Conservation (phyloP, 2,888 invertebrate genomes). For the Pammene fasciana region DNA sequence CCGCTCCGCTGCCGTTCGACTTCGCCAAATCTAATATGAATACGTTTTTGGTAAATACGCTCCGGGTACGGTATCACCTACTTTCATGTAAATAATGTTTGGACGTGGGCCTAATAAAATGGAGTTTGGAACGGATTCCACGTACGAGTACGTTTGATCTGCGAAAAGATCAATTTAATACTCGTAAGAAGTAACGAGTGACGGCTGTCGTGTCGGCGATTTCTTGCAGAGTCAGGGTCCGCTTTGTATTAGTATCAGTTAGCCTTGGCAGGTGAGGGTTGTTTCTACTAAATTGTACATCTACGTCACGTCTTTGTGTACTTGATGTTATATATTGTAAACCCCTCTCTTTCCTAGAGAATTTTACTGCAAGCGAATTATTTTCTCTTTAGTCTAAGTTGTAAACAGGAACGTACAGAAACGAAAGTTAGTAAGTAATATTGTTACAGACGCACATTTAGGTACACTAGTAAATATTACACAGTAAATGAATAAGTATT, state of each 20-base stretch:
- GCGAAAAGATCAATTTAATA: slow-evolving; percentile 35
- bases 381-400: not conserved
- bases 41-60: slow-evolving; percentile 77
- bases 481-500: no score
- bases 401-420: no score
- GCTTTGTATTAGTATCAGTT: slow-evolving; percentile 24
- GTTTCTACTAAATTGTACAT: slow-evolving; percentile 3
- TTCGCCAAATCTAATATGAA: slow-evolving; percentile 81
- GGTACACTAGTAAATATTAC: no score
- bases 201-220: slow-evolving; percentile 22
- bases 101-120: slow-evolving; percentile 52
- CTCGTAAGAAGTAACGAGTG: slow-evolving; percentile 32
- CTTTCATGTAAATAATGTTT: slow-evolving; percentile 50
- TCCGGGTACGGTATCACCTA: slow-evolving; percentile 54
- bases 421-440: no score
- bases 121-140: slow-evolving; percentile 39
- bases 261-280: slow-evolving; percentile 11
- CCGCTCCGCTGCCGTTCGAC: slow-evolving; percentile 61
- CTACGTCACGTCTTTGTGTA: slow-evolving; percentile 7
- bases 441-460: no score
- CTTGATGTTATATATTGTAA: not conserved
- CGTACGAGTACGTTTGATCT: slow-evolving; percentile 23
- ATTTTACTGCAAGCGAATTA: not conserved
- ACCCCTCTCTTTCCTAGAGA: not conserved
- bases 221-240: slow-evolving; percentile 20